Base-by-base conservation (phyloP, 2,888 invertebrate species). In the Omphaloscelis lunosa region DNA sequence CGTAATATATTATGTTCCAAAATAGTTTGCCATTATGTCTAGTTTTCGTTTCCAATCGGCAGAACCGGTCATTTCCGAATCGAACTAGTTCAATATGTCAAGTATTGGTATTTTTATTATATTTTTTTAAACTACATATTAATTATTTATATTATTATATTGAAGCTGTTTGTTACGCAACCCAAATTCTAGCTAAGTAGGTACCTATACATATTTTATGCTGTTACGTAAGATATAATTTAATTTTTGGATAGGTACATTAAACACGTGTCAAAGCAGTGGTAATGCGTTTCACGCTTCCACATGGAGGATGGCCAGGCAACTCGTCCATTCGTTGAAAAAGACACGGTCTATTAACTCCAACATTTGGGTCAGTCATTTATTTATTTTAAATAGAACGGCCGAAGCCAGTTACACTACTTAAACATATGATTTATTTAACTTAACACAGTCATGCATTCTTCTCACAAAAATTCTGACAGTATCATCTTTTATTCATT, bases 321-420 rank as follows among this genome's bases (percentile, higher is more conserved):
- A 56, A 56, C 6, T 27, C 6, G 56, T 27, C 5, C 12, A 45
- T 48, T 66, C 48, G 41, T 70, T 58, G 45, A 61, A 70, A 59
- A 81, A 56, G 17, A 11, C 56, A 61, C 48, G 72, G 59, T 83
- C 83, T 63, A 34, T 34, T 72, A 71, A 67, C 41, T 45, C 34
- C 23, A 67, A 77, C n/a, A 75, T 82, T 75, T 73, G 79, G 69
- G 79, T 72, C 59, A 72, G 20, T 61, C 65, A n/a, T n/a, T n/a
- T n/a, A n/a, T n/a, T n/a, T n/a, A n/a, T n/a, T n/a, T n/a, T n/a
- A n/a, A n/a, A n/a, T n/a, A n/a, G n/a, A n/a, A n/a, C n/a, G n/a
- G n/a, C n/a, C n/a, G n/a, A n/a, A n/a, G n/a, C n/a, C n/a, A n/a
- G n/a, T n/a, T n/a, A n/a, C n/a, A n/a, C n/a, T n/a, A n/a, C n/a